These are phyloP conservation scores for Gallinago solitaria DNA, from an alignment of 2,797 vertebrate genomes.

Conservation along the genomic window DNA sequence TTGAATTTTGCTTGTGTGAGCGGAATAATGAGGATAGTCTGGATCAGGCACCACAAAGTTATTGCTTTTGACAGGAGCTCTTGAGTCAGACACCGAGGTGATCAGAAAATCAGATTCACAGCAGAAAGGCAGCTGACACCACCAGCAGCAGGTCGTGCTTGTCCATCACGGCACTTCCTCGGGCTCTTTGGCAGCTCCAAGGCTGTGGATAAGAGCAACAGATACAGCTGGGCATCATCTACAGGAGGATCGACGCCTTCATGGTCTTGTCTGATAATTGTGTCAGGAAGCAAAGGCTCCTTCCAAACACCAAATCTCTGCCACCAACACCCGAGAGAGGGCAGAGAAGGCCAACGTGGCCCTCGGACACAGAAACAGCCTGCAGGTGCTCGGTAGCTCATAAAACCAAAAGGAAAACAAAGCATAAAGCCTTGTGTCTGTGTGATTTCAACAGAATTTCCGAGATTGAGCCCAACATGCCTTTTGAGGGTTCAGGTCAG, in stretches of 20 bases:
- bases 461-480: not conserved
- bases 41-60: not conserved
- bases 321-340: not conserved
- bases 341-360: not conserved
- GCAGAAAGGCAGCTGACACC: not conserved
- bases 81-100: not conserved
- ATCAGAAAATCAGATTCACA: not conserved
- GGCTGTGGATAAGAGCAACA: not conserved
- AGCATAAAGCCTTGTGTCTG: not conserved
- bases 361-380: not conserved
- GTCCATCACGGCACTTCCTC: not conserved
- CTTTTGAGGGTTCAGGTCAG: accelerated
- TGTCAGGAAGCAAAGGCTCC: not conserved
- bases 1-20: not conserved
- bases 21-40: not conserved
- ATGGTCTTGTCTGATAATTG: not conserved
- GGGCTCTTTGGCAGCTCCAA: not conserved
- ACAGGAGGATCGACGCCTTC: not conserved
- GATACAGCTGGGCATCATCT: not conserved
- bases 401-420: not conserved
- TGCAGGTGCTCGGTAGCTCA: not conserved
- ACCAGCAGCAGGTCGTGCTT: not conserved
- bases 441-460: not conserved
- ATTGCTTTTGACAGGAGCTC: not conserved
- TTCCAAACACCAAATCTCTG: not conserved